Percentiles rank a stretch among this genome's conserved stretches.
Conservation (phyloP, 2,888 invertebrate genomes). For the Calameuta idolon region DNA sequence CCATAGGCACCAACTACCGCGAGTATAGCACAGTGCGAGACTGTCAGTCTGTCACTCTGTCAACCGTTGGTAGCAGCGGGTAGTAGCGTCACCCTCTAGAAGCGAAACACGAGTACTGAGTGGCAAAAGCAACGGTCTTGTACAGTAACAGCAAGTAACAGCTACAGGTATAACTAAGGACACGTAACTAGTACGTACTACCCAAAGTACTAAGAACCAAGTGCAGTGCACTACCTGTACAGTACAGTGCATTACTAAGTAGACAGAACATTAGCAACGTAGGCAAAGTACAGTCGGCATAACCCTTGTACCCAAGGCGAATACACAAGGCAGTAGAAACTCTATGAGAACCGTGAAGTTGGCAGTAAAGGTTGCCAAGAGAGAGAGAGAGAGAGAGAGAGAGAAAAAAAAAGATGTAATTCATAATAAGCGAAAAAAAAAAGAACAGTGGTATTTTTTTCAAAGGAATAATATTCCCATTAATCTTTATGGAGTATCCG, state of each 20-base stretch:
- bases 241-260: background rate
- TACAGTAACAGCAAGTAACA: background rate
- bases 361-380: background rate
- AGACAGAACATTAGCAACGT: background rate
- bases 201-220: background rate
- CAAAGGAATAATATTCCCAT: constrained; percentile 11
- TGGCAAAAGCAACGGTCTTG: background rate
- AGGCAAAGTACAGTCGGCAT: background rate
- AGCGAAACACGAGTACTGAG: background rate
- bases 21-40: constrained; percentile 33
- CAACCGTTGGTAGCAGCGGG: constrained; percentile 36
- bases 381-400: background rate
- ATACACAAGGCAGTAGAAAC: background rate
- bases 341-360: background rate
- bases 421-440: background rate
- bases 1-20: constrained; percentile 44
- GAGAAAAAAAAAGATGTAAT: background rate
- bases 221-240: background rate
- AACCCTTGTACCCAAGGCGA: background rate
- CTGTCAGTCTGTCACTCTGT: constrained; percentile 40
- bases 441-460: background rate
- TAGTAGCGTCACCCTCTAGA: background rate
- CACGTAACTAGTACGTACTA: background rate
- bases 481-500: constrained; percentile 16
- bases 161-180: background rate